Evolutionary conservation across 2,888 invertebrate species (phyloP), one percentile per base, ranked within the genome.

Genomic region (Elmis aenea): DNA sequence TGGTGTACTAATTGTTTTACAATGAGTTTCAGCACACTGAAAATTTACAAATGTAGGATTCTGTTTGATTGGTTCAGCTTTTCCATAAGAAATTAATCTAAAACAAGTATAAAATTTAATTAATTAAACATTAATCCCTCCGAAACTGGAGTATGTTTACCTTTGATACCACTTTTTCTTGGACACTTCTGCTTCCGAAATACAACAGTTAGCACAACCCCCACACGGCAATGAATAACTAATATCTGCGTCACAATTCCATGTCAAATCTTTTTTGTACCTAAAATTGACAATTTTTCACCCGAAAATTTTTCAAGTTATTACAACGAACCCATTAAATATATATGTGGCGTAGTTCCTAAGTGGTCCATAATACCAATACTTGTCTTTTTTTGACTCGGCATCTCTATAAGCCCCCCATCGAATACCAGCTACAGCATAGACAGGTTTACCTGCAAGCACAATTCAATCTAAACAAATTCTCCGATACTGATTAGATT

Each of bases 321-420:
- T 13, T 20, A 5, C 3, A 20, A 23, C 28, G 22, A 45, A 62
- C 6, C 83, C 83, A 51, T 81, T 83, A 47, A 89, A 81, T 28
- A 93, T 58, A 54, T 83, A 87, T 2, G 91, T 77, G 11, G 77
- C 82, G 58, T 86, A 83, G 41, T 85, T 80, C 57, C 84, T 77
- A 0, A 91, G 66, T 0, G 78, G 72, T 2, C 91, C 91, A 67
- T 85, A 83, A 54, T 90, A 85, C 92, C 94, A 94, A 64, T 93
- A 93, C 66, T 85, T 87, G 47, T 86, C 82, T 56, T 77, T 79
- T 46, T 74, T 75, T 1, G 79, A 76, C 36, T 80, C 69, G 0
- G 86, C 83, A 66, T 95, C 91, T 52, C 86, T 75, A 62, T 85
- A 85, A 1, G 85, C 81, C 2, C 95, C 94, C 84, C 91, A 90